Evolutionary conservation across 2,797 vertebrate species (phyloP).

Genomic region (Acropternis orthonyx): DNA sequence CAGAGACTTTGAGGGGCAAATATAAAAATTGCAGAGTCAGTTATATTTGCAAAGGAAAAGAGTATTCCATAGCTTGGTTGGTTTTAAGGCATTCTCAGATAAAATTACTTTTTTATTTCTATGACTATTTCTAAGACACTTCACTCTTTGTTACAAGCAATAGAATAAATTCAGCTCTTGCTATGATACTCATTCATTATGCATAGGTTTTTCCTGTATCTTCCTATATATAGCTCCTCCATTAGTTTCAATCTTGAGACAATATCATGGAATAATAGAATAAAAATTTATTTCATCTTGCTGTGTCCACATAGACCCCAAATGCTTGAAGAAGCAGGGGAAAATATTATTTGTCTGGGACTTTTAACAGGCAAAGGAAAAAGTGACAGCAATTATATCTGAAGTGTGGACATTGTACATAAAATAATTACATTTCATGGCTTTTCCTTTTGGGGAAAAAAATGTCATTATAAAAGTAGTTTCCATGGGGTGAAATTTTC

Average conservation of each 20-base stretch:
- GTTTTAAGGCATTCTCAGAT: neutral
- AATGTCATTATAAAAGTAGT: neutral
- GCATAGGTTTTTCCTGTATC: neutral
- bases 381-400: slow-evolving; percentile 30
- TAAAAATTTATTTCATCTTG: neutral
- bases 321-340: neutral
- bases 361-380: slow-evolving; percentile 32
- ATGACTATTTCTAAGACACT: neutral
- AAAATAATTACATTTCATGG: slow-evolving; percentile 24
- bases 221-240: neutral
- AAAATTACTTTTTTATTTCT: neutral
- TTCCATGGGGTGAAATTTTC: slow-evolving; percentile 28
- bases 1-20: neutral
- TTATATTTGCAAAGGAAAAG: neutral
- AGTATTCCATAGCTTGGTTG: neutral
- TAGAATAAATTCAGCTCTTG: neutral
- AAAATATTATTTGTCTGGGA: neutral
- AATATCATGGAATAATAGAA: neutral
- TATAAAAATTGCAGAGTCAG: neutral
- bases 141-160: neutral
- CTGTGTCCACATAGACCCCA: neutral
- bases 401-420: slow-evolving; percentile 6
- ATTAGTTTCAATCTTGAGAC: neutral
- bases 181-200: neutral
- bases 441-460: neutral